Percentiles rank a stretch among this genome's conserved stretches.
These are phyloP conservation scores for Dryobota labecula DNA, from an alignment of 2,888 invertebrate species.

Conservation along the genomic window DNA sequence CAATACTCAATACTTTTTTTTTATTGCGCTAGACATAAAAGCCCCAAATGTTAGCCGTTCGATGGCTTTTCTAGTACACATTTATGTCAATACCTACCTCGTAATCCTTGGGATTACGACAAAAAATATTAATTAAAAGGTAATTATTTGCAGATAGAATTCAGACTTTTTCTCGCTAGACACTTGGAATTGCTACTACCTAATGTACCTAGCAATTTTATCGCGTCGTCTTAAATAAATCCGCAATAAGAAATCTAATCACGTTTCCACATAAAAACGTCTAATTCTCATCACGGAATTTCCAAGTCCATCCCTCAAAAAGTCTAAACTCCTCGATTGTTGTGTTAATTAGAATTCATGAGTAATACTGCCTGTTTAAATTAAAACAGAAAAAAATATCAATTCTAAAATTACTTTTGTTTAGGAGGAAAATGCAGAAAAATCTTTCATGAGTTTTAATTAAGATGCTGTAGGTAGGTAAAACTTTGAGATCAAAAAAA, in stretches of 20 bases:
- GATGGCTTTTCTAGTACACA: background rate
- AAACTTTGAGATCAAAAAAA: conserved; percentile 14
- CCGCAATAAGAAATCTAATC: conserved; percentile 59
- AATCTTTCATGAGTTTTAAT: conserved; percentile 49
- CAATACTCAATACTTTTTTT: conserved; percentile 1
- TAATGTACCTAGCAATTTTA: conserved; percentile 33
- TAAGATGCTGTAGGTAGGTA: conserved; percentile 21
- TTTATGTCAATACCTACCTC: background rate
- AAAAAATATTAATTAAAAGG: background rate
- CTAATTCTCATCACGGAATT: conserved; percentile 65
- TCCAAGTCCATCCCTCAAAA: conserved; percentile 62
- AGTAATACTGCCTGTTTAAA: conserved; percentile 58
- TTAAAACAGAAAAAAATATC: conserved; percentile 51
- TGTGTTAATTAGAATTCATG: conserved; percentile 67
- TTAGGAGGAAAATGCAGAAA: conserved; percentile 44
- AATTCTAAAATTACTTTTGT: conserved; percentile 58
- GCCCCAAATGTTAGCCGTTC: background rate
- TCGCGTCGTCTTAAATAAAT: conserved; percentile 48
- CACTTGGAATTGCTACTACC: conserved; percentile 13
- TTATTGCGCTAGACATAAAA: background rate
- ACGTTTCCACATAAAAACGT: conserved; percentile 61
- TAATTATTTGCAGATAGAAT: background rate
- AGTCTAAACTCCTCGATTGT: conserved; percentile 64
- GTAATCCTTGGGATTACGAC: background rate
- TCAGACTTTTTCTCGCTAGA: background rate